A percentile compares a stretch with the other conserved stretches of the same genome.
Conservation (phyloP, 2,113 vertebrate species). For the Brienomyrus brachyistius region DNA sequence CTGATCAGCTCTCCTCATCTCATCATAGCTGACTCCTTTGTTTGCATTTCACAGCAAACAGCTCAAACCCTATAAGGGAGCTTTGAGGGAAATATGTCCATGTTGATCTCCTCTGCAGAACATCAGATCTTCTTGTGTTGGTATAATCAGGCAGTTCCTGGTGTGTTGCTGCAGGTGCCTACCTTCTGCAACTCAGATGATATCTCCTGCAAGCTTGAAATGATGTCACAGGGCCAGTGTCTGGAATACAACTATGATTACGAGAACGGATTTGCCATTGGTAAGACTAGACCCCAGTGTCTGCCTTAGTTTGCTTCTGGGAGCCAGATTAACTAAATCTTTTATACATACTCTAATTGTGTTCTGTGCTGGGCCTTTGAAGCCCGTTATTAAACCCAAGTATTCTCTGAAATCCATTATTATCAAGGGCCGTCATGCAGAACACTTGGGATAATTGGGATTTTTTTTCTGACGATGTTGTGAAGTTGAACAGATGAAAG, state of each 20-base stretch:
- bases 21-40: neutral
- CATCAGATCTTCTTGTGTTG: neutral
- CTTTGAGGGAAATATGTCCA: neutral
- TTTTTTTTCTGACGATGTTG: neutral
- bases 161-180: conserved; percentile 68
- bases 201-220: conserved; percentile 83
- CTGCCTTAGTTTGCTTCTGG: neutral
- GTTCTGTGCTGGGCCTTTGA: neutral
- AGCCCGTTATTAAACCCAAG: neutral
- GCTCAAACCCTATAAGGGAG: neutral
- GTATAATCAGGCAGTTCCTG: neutral
- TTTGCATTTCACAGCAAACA: neutral
- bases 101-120: neutral
- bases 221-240: conserved; percentile 80
- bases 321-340: neutral
- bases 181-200: conserved; percentile 80
- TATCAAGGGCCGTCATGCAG: neutral
- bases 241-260: conserved; percentile 97
- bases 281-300: conserved; percentile 51
- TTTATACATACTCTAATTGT: neutral
- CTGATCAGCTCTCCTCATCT: neutral
- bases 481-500: neutral
- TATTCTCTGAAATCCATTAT: neutral
- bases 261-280: conserved; percentile 93
- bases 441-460: neutral